Conservation (phyloP, 2,797 vertebrate species). For the Synanceia verrucosa region DNA sequence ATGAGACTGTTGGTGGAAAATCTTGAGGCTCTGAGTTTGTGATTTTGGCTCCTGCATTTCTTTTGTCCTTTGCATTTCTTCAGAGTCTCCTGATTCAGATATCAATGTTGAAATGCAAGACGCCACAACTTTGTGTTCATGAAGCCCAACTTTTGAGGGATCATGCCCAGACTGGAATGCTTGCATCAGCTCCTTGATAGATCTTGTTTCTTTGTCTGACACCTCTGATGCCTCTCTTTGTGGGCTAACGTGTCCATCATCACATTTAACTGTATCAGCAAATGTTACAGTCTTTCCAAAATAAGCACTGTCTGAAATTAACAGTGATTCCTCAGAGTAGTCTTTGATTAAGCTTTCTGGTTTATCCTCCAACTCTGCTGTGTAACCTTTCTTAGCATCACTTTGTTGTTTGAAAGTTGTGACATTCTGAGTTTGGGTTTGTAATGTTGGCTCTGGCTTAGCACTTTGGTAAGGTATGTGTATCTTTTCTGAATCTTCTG, state of each 20-base stretch:
- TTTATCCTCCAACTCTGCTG: slow-evolving; percentile 10
- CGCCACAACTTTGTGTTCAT: slow-evolving; percentile 83
- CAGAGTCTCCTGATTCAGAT: slow-evolving; percentile 46
- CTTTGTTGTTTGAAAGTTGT: not conserved
- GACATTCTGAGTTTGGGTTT: slow-evolving; percentile 7
- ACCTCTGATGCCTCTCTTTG: slow-evolving; percentile 1
- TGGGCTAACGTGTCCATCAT: not conserved
- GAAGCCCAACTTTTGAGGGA: slow-evolving; percentile 87
- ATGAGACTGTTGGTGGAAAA: slow-evolving; percentile 6
- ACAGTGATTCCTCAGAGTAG: slow-evolving; percentile 20
- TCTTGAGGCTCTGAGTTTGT: slow-evolving; percentile 14
- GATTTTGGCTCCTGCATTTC: slow-evolving; percentile 9
- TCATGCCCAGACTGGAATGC: slow-evolving; percentile 93
- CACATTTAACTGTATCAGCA: slow-evolving; percentile 13
- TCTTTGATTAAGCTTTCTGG: slow-evolving; percentile 3
- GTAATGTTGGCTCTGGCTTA: slow-evolving; percentile 8
- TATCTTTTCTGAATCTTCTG: no score
- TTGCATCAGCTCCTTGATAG: slow-evolving; percentile 94
- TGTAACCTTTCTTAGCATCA: slow-evolving; percentile 11
- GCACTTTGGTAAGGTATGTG: no score
- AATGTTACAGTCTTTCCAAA: slow-evolving; percentile 39
- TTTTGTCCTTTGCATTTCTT: slow-evolving; percentile 4
- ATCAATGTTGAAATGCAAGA: slow-evolving; percentile 18
- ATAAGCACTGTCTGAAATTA: slow-evolving; percentile 14
- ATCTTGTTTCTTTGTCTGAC: slow-evolving; percentile 85